Conservation (phyloP, 92 coral and sea anemone genomes). For the Zoanthus solanderi region DNA sequence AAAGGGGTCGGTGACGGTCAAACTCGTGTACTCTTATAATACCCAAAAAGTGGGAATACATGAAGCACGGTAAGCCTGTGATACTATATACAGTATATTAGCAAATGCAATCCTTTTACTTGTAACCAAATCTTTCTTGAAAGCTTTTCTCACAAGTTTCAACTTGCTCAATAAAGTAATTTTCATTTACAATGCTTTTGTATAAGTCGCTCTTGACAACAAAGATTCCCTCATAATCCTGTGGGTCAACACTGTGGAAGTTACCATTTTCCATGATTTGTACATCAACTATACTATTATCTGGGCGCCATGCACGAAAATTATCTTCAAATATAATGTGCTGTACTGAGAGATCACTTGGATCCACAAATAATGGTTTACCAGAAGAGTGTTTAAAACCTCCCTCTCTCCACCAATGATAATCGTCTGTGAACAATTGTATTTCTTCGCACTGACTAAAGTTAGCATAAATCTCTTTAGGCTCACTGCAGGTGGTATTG, state of each 20-base stretch:
- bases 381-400: slow-evolving; percentile 64
- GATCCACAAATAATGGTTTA: slow-evolving; percentile 76
- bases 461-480: slow-evolving; percentile 51
- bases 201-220: slow-evolving; percentile 77
- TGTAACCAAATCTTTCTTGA: slow-evolving; percentile 8
- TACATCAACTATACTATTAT: slow-evolving; percentile 72
- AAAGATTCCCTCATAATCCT: slow-evolving; percentile 70
- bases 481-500: slow-evolving; percentile 11
- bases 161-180: slow-evolving; percentile 79
- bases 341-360: slow-evolving; percentile 66
- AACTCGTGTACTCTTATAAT: too few relatives aligned
- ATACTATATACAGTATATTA: too few relatives aligned
- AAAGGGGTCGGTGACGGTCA: too few relatives aligned
- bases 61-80: too few relatives aligned
- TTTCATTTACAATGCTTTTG: slow-evolving; percentile 72
- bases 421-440: slow-evolving; percentile 72
- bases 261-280: slow-evolving; percentile 48
- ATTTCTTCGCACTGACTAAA: slow-evolving; percentile 69
- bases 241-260: slow-evolving; percentile 65
- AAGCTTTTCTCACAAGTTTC: slow-evolving; percentile 72
- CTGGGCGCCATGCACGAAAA: slow-evolving; percentile 80
- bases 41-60: too few relatives aligned
- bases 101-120: neutral
- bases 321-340: slow-evolving; percentile 90
- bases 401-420: slow-evolving; percentile 75